Evolutionary conservation across 2,888 invertebrate genomes (phyloP), one percentile per base, ranked within the genome.

Genomic region (Cryptophagus acutangulus): DNA sequence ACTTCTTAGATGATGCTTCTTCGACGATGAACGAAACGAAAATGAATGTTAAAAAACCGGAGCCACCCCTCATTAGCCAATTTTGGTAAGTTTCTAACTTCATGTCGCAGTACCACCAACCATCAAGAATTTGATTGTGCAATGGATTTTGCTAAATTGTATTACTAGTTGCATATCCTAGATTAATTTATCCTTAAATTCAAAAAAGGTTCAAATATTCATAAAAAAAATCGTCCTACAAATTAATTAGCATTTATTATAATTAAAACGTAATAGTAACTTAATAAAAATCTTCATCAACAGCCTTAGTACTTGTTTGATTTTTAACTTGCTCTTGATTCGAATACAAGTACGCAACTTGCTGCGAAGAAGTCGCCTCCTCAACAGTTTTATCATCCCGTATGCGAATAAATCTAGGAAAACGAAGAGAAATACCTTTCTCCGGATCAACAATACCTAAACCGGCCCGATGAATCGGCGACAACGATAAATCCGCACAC

Each of bases 401-500:
- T 31, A 88, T 81, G 17, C 92, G 77, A 38, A 97, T 72, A 66
- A 95, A 97, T 62, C 93, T 78, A 2, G 97, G 97, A 71, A 99
- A 99, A 28, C 97, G 75, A 28, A 99, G 73, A 2, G 96, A 97
- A 59, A 99, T 88, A 14, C 97, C 97, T 61, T 88, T 88, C 59
- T 87, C 87, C 1, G 83, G 77, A 72, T 95, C 92, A 29, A 89
- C 87, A 61, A 90, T 81, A 35, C 90, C 91, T 31, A 80, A 69
- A 0, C 87, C 97, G 34, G 97, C 97, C 63, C 77, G 79, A 69
- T 99, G 94, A 35, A 87, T 82, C 10, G 99, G 96, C 18, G 96
- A 97, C 33, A 99, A 77, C 3, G 96, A 96, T 41, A 99, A 77
- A 76, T 99, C 97, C 0, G 97, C 97, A 67, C 94, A 64, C 46